phyloP scores from a whole-genome alignment of 2,797 vertebrate genomes.

The Diceros bicornis region DNA sequence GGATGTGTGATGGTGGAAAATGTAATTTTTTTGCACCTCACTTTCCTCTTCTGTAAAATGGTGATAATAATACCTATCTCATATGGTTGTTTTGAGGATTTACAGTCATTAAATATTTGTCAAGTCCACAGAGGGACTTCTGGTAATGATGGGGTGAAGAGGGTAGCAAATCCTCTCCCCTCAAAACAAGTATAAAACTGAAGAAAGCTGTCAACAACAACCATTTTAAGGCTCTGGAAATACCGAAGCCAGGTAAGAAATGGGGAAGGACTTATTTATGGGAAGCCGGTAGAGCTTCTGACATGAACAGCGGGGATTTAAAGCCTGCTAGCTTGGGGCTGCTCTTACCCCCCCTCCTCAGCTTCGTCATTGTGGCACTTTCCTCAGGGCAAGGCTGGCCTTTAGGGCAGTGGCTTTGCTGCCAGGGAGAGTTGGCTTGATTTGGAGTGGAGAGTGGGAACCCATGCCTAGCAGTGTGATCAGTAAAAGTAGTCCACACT shows the following conservation, averaged over 20 bases:
- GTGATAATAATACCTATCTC: not conserved
- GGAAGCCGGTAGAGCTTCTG: slow-evolving; percentile 9
- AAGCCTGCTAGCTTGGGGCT: not conserved
- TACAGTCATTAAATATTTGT: not conserved
- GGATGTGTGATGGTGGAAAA: not conserved
- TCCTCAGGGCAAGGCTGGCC: not conserved
- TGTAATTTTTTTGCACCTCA: not conserved
- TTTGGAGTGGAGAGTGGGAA: not conserved
- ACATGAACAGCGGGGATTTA: not conserved
- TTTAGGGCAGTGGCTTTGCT: not conserved
- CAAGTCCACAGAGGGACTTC: not conserved
- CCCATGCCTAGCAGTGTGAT: not conserved
- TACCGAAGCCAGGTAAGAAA: not conserved
- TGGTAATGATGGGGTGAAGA: not conserved
- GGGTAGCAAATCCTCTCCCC: not conserved
- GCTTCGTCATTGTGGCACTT: not conserved
- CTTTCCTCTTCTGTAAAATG: not conserved
- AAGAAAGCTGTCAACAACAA: not conserved
- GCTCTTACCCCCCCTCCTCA: accelerated
- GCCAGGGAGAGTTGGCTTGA: not conserved
- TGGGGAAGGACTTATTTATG: not conserved
- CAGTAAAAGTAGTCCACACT: not conserved
- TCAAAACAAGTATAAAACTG: not conserved
- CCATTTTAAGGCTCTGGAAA: not conserved
- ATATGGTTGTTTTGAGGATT: not conserved